Conservation (phyloP, 2,888 invertebrate species). For the Hyppa rectilinea region DNA sequence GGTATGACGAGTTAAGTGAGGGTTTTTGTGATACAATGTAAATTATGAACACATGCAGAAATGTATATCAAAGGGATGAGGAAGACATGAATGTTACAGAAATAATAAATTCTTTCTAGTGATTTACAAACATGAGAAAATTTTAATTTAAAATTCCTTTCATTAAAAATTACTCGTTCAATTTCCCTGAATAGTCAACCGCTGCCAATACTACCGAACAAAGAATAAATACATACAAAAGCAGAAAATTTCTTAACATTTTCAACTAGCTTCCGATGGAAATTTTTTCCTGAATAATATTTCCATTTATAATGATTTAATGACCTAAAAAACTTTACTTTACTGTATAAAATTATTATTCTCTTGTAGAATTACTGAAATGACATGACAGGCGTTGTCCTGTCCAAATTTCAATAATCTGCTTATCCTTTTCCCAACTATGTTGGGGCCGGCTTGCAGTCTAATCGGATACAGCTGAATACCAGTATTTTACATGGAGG, state of each 20-base stretch:
- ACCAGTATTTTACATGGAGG: too few species aligned
- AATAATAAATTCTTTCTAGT: background rate
- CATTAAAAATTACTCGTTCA: background rate
- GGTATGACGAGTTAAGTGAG: background rate
- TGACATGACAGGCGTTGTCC: too few species aligned
- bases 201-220: background rate
- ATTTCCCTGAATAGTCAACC: conserved; percentile 6
- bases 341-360: conserved; percentile 44
- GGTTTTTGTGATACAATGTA: background rate
- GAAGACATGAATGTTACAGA: background rate
- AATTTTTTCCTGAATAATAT: conserved; percentile 36
- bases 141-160: background rate
- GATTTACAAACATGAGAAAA: background rate
- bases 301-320: conserved; percentile 41
- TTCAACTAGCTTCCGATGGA: background rate
- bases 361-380: conserved; percentile 60
- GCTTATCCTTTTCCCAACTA: too few species aligned
- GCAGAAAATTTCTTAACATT: conserved; percentile 8
- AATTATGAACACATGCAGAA: background rate
- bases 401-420: too few species aligned
- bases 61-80: background rate
- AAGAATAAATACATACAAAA: conserved; percentile 4
- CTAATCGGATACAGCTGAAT: too few species aligned
- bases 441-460: too few species aligned
- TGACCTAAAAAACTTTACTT: conserved; percentile 50